These are phyloP conservation scores for Smithornis capensis DNA, from an alignment of 2,113 vertebrate species.

Conservation along the genomic window DNA sequence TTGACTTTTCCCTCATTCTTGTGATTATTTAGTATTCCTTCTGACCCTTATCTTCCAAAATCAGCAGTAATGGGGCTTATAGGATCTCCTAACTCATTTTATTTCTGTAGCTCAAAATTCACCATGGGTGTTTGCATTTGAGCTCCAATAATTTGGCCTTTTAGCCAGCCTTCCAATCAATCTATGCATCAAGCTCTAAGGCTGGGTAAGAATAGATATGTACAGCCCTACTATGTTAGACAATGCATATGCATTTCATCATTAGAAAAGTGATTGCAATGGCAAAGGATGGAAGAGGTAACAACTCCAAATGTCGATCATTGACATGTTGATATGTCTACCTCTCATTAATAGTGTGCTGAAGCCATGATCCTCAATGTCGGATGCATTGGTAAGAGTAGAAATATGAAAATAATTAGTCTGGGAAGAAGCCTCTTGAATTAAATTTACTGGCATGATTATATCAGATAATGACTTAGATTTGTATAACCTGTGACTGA, in stretches of 20 bases:
- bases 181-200: neutral
- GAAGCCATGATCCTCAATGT: neutral
- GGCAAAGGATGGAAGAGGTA: neutral
- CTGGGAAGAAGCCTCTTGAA: neutral
- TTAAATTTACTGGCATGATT: neutral
- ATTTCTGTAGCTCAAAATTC: neutral
- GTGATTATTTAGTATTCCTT: neutral
- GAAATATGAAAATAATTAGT: neutral
- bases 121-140: neutral
- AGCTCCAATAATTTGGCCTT: neutral
- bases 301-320: neutral
- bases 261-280: neutral
- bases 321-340: neutral
- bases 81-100: neutral
- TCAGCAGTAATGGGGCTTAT: neutral
- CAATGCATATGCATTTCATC: neutral
- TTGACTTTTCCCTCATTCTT: neutral
- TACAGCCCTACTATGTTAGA: neutral
- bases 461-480: neutral
- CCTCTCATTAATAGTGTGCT: neutral
- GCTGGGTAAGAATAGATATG: neutral
- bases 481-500: neutral
- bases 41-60: neutral
- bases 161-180: neutral
- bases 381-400: neutral